Evolutionary conservation across 92 coral and sea anemone genomes (phyloP), one percentile per base, ranked within the genome.

Genomic region (Epizoanthus scotinus): DNA sequence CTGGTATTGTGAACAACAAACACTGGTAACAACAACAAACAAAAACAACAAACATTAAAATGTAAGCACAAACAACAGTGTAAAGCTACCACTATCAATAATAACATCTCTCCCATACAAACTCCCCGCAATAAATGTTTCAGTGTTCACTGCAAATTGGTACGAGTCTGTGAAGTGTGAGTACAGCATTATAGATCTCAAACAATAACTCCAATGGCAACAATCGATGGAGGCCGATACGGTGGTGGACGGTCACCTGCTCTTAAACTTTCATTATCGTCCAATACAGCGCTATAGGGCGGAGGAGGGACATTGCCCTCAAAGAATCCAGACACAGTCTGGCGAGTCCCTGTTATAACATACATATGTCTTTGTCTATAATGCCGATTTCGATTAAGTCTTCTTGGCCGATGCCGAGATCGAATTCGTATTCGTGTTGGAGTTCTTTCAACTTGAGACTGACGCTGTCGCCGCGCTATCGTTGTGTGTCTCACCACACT

Each of bases 241-340:
- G 97, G 97, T 0, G 97, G 97, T 0, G 97, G 97, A 0, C 90
- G 83, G 25, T 93, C 97, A 3, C 97, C 97, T 0, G 97, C 97
- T 55, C 97, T 80, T 21, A 93, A 77, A 27, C 97, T 93, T 61
- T 90, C 97, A 80, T 79, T 90, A 66, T 93, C 97, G 66, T 93
- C 97, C 63, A 93, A 63, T 8, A 90, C 97, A 13, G 94, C 90
- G 57, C 90, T 93, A 42, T 93, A 93, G 0, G 97, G 97, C 1
- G 97, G 97, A 1, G 97, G 97, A 65, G 97, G 88, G 9, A 93
- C 97, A 81, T 93, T 93, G 6, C 97, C 97, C 91, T 93, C 97
- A 58, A 93, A 93, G 73, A 93, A 87, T 44, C 97, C 97, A 9
- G 97, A 85, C 15, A 93, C 97, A 29, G 97, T 93, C 79, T 93